Evolutionary conservation across 2,888 invertebrate species (phyloP), one percentile per base, ranked within the genome.

Genomic region (Cheilosia urbana): DNA sequence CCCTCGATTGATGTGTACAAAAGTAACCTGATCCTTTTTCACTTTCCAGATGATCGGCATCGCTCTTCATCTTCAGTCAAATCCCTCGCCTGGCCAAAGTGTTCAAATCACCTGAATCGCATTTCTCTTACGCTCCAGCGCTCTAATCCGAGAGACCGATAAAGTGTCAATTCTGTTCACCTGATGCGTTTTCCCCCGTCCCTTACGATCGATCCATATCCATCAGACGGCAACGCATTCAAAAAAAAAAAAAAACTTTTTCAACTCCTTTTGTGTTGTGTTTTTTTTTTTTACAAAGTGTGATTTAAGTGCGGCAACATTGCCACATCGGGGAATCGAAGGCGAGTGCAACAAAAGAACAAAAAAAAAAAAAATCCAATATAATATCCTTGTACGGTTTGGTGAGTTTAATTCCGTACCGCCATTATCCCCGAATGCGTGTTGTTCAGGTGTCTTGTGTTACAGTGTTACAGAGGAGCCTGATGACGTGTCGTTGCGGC

Each of bases 41-140:
- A 85, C 65, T 85, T 85, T 81, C 85, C 81, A 85, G 81, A 81
- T 85, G 85, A 85, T 81, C 81, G 81, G 49, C 75, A 60, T 57
- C 66, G 47, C 2, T 45, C 49, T 49, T 60, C 68, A n/a, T 45
- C 49, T 49, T 60, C 68, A n/a, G 13, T 42, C 15, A 6, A 27
- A 6, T 27, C 17, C 17, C 5, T 17, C 17, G 4, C 62, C 45
- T 21, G 58, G 17, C 62, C 62, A 65, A 76, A 85, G 76, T 85
- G 76, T 77, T 68, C 76, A 81, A 76, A 85, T 85, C 76, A 81
- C 81, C 85, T 81, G 85, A 85, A 71, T 77, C 62, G 63, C 76
- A 77, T 81, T 71, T 85, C 68, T 72, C 72, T 72, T 81, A 66
- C 85, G 69, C 85, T 77, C 77, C 62, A 58, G 9, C 60, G 65